These are phyloP conservation scores for Lithobates pipiens DNA, from an alignment of 2,797 vertebrate genomes.

Conservation along the genomic window DNA sequence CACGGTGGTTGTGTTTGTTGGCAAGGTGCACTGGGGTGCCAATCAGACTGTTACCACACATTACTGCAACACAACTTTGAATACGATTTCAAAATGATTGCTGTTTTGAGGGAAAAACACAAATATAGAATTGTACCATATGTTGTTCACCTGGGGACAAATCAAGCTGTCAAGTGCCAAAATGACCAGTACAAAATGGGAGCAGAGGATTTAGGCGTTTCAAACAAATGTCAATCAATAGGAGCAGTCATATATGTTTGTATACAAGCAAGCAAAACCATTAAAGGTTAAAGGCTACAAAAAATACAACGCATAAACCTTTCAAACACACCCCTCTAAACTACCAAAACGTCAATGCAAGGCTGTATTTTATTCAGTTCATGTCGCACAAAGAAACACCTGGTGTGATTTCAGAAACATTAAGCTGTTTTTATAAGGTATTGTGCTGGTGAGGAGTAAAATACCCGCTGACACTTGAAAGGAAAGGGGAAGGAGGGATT, in stretches of 20 bases:
- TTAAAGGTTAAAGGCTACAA: neutral
- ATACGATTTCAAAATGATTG: too few relatives aligned
- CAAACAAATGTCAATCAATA: too few relatives aligned
- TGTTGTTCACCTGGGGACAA: neutral
- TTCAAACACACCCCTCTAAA: slow-evolving; percentile 4
- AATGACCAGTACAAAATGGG: neutral
- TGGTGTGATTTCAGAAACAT: slow-evolving; percentile 52
- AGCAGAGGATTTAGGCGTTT: too few relatives aligned
- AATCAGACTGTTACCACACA: too few relatives aligned
- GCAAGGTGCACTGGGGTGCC: too few relatives aligned
- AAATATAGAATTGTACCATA: neutral
- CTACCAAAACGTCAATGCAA: slow-evolving; percentile 18
- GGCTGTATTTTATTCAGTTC: slow-evolving; percentile 24
- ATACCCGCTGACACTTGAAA: slow-evolving; percentile 61
- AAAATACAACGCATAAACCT: neutral
- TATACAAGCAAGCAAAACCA: neutral
- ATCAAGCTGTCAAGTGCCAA: neutral
- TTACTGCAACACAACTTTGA: too few relatives aligned
- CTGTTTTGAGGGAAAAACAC: neutral
- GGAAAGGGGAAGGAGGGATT: slow-evolving; percentile 42
- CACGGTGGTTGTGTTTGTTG: too few relatives aligned
- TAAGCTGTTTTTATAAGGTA: slow-evolving; percentile 59
- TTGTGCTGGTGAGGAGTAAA: slow-evolving; percentile 60
- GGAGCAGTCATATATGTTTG: neutral
- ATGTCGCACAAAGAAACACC: slow-evolving; percentile 54